phyloP scores from a whole-genome alignment of 1,140 invertebrate species.

The Belonocnema kinseyi region DNA sequence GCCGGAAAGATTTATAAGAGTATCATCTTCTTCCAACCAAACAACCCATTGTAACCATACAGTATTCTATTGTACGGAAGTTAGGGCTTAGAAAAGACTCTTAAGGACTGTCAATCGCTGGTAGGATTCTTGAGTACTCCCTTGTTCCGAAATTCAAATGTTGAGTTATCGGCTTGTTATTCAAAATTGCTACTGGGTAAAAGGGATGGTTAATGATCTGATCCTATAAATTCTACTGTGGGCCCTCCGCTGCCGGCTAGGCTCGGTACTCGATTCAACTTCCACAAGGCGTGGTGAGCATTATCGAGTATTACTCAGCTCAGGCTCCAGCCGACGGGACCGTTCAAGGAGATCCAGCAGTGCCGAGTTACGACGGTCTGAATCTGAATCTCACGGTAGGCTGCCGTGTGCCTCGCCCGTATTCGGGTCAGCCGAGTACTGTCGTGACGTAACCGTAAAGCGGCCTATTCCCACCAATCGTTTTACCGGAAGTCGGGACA shows the following conservation, averaged over 20 bases:
- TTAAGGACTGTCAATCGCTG: no score
- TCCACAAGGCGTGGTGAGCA: slow-evolving; percentile 53
- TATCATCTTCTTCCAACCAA: no score
- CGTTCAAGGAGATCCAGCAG: slow-evolving; percentile 70
- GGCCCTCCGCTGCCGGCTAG: slow-evolving; percentile 47
- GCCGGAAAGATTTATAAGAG: no score
- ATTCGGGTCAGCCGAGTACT: slow-evolving; percentile 71
- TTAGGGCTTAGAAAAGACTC: no score
- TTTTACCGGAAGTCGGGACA: slow-evolving; percentile 64
- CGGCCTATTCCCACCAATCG: slow-evolving; percentile 64
- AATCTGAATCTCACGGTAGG: slow-evolving; percentile 74
- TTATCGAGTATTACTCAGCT: slow-evolving; percentile 43
- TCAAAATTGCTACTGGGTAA: slow-evolving; percentile 31
- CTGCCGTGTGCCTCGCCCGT: slow-evolving; percentile 59
- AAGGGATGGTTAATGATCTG: slow-evolving; percentile 34
- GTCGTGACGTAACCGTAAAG: slow-evolving; percentile 60
- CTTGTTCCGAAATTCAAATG: no score
- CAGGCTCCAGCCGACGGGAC: slow-evolving; percentile 44
- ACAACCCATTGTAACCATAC: no score
- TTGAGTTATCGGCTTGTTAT: not conserved
- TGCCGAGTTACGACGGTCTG: slow-evolving; percentile 69
- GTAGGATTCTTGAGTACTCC: no score
- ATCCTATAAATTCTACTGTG: slow-evolving; percentile 34
- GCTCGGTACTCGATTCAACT: not conserved
- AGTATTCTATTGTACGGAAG: no score